These are phyloP conservation scores for Pocillopora grandis DNA, from an alignment of 92 coral and sea anemone genomes.

Conservation along the genomic window DNA sequence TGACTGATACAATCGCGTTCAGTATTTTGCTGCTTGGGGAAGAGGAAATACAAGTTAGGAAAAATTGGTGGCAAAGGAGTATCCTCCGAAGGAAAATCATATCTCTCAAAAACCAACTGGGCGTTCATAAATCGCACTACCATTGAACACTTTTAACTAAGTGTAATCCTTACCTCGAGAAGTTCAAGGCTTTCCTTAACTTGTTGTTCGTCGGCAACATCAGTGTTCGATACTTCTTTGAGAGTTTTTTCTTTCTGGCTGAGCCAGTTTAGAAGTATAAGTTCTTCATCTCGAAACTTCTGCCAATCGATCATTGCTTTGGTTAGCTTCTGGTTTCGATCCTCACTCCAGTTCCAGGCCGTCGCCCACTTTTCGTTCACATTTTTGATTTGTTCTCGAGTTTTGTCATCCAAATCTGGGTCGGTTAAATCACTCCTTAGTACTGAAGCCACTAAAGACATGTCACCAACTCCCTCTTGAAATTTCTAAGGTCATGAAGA, in stretches of 20 bases:
- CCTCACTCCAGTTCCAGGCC: conserved; percentile 80
- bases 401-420: conserved; percentile 56
- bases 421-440: conserved; percentile 63
- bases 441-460: conserved; percentile 53
- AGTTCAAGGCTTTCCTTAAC: conserved; percentile 59
- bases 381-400: conserved; percentile 59
- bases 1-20: no score
- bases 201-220: conserved; percentile 81
- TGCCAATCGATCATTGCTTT: conserved; percentile 69
- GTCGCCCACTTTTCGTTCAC: conserved; percentile 68
- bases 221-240: conserved; percentile 70
- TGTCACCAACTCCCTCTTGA: conserved; percentile 65
- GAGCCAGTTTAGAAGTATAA: conserved; percentile 85
- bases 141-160: background rate
- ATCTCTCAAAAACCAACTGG: no score
- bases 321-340: conserved; percentile 65
- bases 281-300: conserved; percentile 82
- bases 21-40: no score
- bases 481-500: conserved; percentile 51
- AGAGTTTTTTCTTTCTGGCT: conserved; percentile 75
- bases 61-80: no score
- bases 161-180: conserved; percentile 57
- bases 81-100: no score
- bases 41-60: no score
- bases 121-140: no score